Evolutionary conservation across 1,140 invertebrate species (phyloP).

Genomic region (Metaphire vulgaris): DNA sequence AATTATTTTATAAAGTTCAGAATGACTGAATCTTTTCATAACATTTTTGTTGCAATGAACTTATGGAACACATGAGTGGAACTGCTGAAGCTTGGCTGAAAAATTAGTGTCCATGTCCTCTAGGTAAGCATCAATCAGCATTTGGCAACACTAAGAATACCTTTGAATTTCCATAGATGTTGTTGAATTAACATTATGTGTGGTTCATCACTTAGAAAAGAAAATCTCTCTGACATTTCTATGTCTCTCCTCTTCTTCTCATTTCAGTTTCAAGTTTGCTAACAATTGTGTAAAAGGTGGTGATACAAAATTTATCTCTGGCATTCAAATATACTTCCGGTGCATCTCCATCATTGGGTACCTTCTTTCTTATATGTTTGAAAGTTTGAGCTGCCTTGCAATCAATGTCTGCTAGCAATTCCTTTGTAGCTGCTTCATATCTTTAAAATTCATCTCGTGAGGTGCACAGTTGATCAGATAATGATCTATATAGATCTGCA

Average conservation of each 20-base stretch:
- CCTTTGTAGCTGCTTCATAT: constrained; percentile 17
- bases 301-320: constrained; percentile 32
- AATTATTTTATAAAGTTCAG: too few species aligned
- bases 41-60: too few species aligned
- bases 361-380: constrained; percentile 25
- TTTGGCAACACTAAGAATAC: too few species aligned
- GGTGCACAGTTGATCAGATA: constrained; percentile 28
- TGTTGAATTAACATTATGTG: too few species aligned
- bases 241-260: constrained; percentile 32
- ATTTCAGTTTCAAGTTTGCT: constrained; percentile 33
- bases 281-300: constrained; percentile 28
- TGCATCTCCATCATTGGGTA: constrained; percentile 32
- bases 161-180: too few species aligned
- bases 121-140: too few species aligned
- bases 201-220: constrained; percentile 32
- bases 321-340: constrained; percentile 34
- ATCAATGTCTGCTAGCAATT: constrained; percentile 29
- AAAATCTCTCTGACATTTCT: constrained; percentile 28
- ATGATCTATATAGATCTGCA: constrained; percentile 30
- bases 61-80: too few species aligned
- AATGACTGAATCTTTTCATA: too few species aligned
- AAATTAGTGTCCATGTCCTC: too few species aligned
- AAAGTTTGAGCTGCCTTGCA: constrained; percentile 28
- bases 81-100: too few species aligned
- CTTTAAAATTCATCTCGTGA: constrained; percentile 32